Evolutionary conservation across 2,797 vertebrate genomes (phyloP), one percentile per base, ranked within the genome.

Genomic region (Artibeus jamaicensis): DNA sequence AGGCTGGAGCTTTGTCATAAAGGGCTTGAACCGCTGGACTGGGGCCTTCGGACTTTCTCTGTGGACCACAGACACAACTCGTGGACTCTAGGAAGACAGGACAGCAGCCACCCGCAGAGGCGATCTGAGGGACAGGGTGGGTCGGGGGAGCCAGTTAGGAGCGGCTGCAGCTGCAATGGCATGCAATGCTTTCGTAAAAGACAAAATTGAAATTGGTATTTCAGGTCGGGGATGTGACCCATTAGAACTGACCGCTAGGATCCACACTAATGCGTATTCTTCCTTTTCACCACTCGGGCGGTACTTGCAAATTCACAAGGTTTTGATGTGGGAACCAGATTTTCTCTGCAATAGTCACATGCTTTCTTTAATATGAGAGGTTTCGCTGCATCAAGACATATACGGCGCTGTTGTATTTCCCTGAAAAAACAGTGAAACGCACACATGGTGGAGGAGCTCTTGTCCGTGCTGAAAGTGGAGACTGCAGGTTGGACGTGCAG

Each of bases 11-110:
- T 55, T 39, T 18, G 15, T 73, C 50, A 44, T 10, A 2, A 84
- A 44, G 46, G 67, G 4, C 44, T 65, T 92, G 18, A 29, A 32
- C 22, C 57, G 29, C 76, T 62, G 50, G 14, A 74, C 48, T 34
- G 12, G 22, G 50, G 11, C 57, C 59, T 46, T 42, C 34, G 26
- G 44, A 26, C 59, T 82, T 86, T 48, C 32, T 83, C 59, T 79
- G 29, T 57, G 26, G 82, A 12, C 50, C 32, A 22, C 4, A 3
- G 21, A 62, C 26, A 29, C 34, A 34, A 46, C 14, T 1, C 0
- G 11, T 44, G 3, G 7, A 8, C 18, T 53, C 6, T 7, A 9
- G n/a, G n/a, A 34, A 9, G 68, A 39, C 1, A 7, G 4, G 4
- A 5, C 14, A 2, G 50, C 78, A 39, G 32, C 12, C 12, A 0